Base-by-base conservation (phyloP, 2,113 vertebrate genomes). In the Microcebus murinus region DNA sequence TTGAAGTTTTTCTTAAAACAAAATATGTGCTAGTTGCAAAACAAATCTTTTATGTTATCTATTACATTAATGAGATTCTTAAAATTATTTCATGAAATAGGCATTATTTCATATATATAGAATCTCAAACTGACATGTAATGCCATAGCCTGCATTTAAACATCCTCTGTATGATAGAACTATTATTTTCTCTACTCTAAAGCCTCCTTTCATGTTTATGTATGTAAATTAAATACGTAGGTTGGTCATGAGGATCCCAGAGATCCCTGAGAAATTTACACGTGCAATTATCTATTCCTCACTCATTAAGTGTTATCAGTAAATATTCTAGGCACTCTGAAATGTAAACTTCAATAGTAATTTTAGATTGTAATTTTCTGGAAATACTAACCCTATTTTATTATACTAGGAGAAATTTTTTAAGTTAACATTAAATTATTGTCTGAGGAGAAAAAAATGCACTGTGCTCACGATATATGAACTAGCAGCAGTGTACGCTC, bases 381-480 rank as follows among this genome's bases (percentile, higher is more conserved):
- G 12, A 50, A 65, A 42, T n/a, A 70, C 18, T 39, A 80, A 80
- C 21, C 15, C 4, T 68, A 20, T 88, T 86, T 92, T 82, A 18
- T 61, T 88, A n/a, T 4, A 34, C n/a, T 91, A 55, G 45, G 50
- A 70, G 52, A 79, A 8, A 88, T 4, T 70, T 93, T 65, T 89
- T 45, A 91, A 84, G 48, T 85, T 85, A 65, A 89, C 82, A 79
- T 65, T 81, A 74, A 97, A 77, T 25, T 93, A 42, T 17, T 92
- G 34, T 65, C 52, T 96, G 61, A 13, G 65, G 50, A 50, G 70
- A 42, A 94, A 82, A 71, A 9, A 91, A 2, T 23, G 42, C 29
- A 34, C 20, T 34, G 13, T 61, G 68, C 88, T 92, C 73, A n/a
- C 96, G 94, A 94, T 50, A 84, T 76, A 48, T 91, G 92, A 98